Conservation (phyloP, 2,113 vertebrate species). For the Marcusenius ussheri region DNA sequence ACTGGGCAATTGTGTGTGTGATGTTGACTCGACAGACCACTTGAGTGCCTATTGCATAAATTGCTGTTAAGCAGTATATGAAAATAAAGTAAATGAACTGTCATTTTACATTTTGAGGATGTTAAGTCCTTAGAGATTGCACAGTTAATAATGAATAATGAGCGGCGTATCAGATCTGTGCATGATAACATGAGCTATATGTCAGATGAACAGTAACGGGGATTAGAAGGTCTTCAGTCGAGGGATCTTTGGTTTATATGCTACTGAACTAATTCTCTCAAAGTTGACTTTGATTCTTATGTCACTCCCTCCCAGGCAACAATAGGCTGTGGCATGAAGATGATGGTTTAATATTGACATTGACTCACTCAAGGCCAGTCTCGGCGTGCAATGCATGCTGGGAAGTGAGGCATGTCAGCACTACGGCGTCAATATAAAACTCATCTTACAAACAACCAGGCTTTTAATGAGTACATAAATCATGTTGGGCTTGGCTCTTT, state of each 20-base stretch:
- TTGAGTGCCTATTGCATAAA: background rate
- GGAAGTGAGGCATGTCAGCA: background rate
- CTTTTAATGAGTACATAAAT: constrained; percentile 15
- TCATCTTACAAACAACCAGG: background rate
- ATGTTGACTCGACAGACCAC: background rate
- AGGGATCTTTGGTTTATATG: background rate
- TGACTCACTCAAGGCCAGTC: background rate
- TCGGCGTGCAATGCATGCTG: background rate
- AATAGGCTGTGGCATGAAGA: background rate
- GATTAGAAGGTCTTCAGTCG: background rate
- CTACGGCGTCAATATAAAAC: background rate
- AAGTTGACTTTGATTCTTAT: background rate
- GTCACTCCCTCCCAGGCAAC: background rate
- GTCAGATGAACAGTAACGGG: background rate
- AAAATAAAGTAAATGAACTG: background rate
- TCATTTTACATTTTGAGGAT: background rate
- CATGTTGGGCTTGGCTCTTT: background rate
- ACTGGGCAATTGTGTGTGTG: background rate
- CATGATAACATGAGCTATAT: background rate
- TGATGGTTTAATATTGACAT: background rate
- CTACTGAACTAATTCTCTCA: background rate
- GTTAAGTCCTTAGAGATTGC: background rate
- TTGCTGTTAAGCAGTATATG: background rate
- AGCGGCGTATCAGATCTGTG: background rate
- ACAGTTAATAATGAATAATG: background rate